Conservation (phyloP, 2,113 vertebrate genomes). For the Coptodon bakossiorum region DNA sequence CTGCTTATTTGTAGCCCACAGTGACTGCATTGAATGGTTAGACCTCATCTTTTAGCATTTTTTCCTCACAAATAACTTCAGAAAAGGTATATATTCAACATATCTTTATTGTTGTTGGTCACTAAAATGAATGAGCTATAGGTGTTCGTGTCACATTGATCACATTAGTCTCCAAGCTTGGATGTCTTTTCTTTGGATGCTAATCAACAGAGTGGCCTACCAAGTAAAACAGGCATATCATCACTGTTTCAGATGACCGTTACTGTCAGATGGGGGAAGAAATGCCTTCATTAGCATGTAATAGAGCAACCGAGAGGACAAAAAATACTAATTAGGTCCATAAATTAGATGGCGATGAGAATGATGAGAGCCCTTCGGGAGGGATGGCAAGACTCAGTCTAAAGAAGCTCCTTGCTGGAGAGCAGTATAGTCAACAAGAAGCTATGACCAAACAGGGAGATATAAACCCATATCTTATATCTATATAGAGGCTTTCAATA, state of each 20-base stretch:
- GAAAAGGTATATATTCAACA: not conserved
- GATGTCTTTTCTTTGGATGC: not conserved
- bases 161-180: not conserved
- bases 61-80: not conserved
- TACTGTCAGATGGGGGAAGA: slow-evolving; percentile 78
- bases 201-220: slow-evolving; percentile 28
- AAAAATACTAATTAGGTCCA: slow-evolving; percentile 96
- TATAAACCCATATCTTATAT: not conserved
- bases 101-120: not conserved
- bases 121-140: not conserved
- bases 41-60: not conserved
- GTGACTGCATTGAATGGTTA: not conserved
- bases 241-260: slow-evolving; percentile 78
- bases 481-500: not conserved
- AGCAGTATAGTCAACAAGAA: not conserved
- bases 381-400: slow-evolving; percentile 37
- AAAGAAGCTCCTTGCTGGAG: slow-evolving; percentile 46
- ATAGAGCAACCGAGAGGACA: slow-evolving; percentile 85
- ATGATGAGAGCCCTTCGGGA: slow-evolving; percentile 78
- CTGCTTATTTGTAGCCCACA: not conserved
- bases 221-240: slow-evolving; percentile 30
- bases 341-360: slow-evolving; percentile 63
- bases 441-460: not conserved
- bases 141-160: not conserved
- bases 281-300: slow-evolving; percentile 92